Evolutionary conservation across 2,113 vertebrate genomes (phyloP).

Genomic region (Mastomys natalensis): DNA sequence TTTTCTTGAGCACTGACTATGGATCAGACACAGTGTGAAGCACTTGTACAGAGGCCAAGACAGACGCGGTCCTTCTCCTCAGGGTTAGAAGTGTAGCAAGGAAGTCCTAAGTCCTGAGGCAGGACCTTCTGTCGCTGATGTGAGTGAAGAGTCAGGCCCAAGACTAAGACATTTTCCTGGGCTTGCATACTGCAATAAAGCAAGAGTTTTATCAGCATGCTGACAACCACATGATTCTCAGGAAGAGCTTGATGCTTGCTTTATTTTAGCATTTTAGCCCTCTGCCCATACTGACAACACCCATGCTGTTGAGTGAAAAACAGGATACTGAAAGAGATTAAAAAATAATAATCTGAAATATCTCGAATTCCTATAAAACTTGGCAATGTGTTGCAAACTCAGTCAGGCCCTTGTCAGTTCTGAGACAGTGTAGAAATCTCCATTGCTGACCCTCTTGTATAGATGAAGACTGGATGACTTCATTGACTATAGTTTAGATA

Average conservation of each 20-base stretch:
- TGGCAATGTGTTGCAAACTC: not conserved
- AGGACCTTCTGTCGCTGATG: not conserved
- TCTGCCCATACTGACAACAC: not conserved
- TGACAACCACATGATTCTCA: not conserved
- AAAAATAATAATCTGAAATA: too few species aligned
- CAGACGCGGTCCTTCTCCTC: not conserved
- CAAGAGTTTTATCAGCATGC: not conserved
- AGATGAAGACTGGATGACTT: not conserved
- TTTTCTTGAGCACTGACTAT: not conserved
- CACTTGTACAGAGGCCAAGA: not conserved
- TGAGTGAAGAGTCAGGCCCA: not conserved
- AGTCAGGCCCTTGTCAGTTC: not conserved
- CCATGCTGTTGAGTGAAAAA: not conserved
- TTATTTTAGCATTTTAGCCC: not conserved
- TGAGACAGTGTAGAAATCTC: not conserved
- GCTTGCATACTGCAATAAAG: not conserved
- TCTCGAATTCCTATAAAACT: not conserved
- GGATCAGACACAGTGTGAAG: not conserved
- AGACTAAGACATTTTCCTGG: slow-evolving; percentile 5
- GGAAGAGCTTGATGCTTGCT: slow-evolving; percentile 4
- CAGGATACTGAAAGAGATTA: not conserved
- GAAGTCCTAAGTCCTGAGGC: not conserved
- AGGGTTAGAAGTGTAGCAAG: not conserved
- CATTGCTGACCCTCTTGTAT: not conserved
- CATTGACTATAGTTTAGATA: not conserved